Percentiles rank a stretch among this genome's conserved stretches.
These are phyloP conservation scores for Melanargia galathea DNA, from an alignment of 2,888 invertebrate species.

Conservation along the genomic window DNA sequence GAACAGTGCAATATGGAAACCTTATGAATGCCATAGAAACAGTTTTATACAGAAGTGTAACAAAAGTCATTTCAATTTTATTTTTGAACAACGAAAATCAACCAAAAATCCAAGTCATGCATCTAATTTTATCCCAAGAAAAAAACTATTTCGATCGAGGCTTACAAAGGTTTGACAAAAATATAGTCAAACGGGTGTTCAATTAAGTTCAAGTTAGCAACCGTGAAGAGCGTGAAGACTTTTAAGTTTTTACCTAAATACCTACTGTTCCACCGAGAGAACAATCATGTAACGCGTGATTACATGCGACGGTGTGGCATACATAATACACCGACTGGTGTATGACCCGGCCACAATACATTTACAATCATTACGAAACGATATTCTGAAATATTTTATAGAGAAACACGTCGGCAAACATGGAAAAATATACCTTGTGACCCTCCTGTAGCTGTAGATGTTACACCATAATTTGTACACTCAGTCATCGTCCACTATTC, in stretches of 20 bases:
- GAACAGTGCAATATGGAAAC: too few relatives aligned
- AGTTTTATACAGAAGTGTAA: not conserved
- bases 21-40: not conserved
- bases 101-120: conserved; percentile 22
- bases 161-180: conserved; percentile 20
- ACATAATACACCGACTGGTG: conserved; percentile 13
- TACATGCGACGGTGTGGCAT: conserved; percentile 24
- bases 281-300: conserved; percentile 29
- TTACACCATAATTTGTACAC: too few relatives aligned
- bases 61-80: not conserved
- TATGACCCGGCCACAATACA: not conserved
- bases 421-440: too few relatives aligned
- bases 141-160: conserved; percentile 8
- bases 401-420: not conserved
- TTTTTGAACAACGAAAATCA: not conserved
- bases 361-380: conserved; percentile 18
- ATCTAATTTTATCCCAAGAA: conserved; percentile 17
- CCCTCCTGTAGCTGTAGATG: too few relatives aligned
- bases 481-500: too few relatives aligned
- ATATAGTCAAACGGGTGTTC: conserved; percentile 26
- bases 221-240: too few relatives aligned
- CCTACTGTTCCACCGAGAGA: conserved; percentile 12
- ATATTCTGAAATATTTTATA: not conserved
- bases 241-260: conserved; percentile 15
- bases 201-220: conserved; percentile 30